A percentile compares a stretch with the other conserved stretches of the same genome.
phyloP scores from a whole-genome alignment of 1,140 invertebrate species.

The Elysia chlorotica region DNA sequence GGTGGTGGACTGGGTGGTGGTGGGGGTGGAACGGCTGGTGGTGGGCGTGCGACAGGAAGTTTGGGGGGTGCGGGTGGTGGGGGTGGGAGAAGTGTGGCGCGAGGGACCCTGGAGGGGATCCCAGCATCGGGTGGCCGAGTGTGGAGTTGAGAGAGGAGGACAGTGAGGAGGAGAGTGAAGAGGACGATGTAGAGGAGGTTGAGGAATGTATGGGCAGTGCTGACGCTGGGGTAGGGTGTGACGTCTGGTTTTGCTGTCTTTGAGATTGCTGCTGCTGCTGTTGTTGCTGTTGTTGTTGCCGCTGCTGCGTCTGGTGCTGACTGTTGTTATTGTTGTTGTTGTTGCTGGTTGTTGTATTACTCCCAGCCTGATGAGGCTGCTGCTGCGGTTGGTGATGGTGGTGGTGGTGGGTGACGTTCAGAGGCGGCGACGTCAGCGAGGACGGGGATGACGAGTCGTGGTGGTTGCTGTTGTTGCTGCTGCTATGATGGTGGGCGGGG shows the following conservation, averaged over 20 bases:
- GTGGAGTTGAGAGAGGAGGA: constrained; percentile 14
- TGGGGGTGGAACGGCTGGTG: too few relatives aligned
- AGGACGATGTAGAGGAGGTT: too few relatives aligned
- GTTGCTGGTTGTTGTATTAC: too few relatives aligned
- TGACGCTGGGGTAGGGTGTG: constrained; percentile 20
- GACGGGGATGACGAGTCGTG: constrained; percentile 22
- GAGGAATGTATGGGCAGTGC: too few relatives aligned
- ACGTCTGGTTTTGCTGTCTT: neutral
- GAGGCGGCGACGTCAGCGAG: constrained; percentile 14
- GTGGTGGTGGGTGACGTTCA: too few relatives aligned
- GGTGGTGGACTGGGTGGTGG: constrained; percentile 17
- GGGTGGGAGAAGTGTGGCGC: constrained; percentile 18
- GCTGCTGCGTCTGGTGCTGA: constrained; percentile 18
- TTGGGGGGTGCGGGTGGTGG: constrained; percentile 6
- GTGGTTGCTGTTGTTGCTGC: too few relatives aligned
- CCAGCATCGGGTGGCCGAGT: constrained; percentile 8
- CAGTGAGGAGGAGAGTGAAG: too few relatives aligned
- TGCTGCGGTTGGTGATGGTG: constrained; percentile 14
- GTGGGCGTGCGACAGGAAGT: too few relatives aligned
- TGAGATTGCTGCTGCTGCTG: constrained; percentile 3
- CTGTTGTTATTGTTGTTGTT: constrained; percentile 12
- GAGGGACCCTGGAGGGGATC: constrained; percentile 17
- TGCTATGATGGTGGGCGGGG: too few relatives aligned
- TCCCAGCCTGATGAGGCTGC: constrained; percentile 21
- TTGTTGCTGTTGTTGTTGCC: constrained; percentile 20